Evolutionary conservation across 2,113 vertebrate genomes (phyloP).

Genomic region (Bostrychus sinensis): DNA sequence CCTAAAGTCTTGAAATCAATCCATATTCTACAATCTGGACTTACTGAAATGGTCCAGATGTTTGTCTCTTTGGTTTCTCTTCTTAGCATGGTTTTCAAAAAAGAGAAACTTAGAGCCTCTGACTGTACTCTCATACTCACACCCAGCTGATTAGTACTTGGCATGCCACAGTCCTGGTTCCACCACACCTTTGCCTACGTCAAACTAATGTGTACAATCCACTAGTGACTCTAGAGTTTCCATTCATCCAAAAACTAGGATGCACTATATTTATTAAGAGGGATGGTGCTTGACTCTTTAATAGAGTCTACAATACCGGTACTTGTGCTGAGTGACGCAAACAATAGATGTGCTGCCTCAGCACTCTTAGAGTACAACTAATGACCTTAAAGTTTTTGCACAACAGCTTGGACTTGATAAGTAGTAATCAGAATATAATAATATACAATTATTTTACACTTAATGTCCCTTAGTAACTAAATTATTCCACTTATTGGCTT

Average conservation of each 20-base stretch:
- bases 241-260: constrained; percentile 37
- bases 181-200: constrained; percentile 68
- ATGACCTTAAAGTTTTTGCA: not conserved
- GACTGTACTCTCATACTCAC: constrained; percentile 53
- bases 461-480: no score
- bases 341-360: constrained; percentile 11
- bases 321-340: constrained; percentile 23
- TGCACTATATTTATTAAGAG: constrained; percentile 74
- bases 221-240: constrained; percentile 52
- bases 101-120: constrained; percentile 71
- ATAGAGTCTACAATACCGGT: constrained; percentile 30
- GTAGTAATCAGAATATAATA: no score
- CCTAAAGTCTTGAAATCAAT: constrained; percentile 17
- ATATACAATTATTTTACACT: no score
- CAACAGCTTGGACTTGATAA: not conserved
- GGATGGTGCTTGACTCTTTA: constrained; percentile 60
- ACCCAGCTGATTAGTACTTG: constrained; percentile 42
- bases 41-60: constrained; percentile 47
- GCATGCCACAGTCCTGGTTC: constrained; percentile 38
- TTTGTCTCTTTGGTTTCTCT: constrained; percentile 51
- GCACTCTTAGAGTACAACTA: constrained; percentile 5
- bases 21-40: constrained; percentile 13
- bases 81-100: constrained; percentile 31
- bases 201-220: constrained; percentile 45
- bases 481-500: no score